Conservation (phyloP, 2,888 invertebrate genomes). For the Sipha maydis region DNA sequence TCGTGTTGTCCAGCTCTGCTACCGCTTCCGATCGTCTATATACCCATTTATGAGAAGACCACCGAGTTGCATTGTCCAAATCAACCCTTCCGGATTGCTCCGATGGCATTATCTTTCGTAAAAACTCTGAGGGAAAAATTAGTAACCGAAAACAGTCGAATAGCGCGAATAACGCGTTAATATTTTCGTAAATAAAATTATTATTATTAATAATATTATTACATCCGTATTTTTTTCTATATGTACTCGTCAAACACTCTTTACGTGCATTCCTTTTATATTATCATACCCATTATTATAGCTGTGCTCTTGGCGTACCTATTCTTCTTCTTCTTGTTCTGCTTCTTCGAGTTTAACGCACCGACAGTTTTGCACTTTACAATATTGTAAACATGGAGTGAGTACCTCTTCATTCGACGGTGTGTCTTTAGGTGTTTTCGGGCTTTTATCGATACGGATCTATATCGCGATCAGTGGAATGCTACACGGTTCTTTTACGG, state of each 20-base stretch:
- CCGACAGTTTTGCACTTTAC: constrained; percentile 24
- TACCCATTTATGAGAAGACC: neutral
- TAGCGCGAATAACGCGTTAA: neutral
- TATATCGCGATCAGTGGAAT: constrained; percentile 26
- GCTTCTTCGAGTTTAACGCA: constrained; percentile 32
- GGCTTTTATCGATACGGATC: constrained; percentile 18
- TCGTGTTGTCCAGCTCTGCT: neutral
- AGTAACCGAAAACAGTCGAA: neutral
- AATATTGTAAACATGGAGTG: neutral
- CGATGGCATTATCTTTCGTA: neutral
- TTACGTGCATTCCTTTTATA: neutral
- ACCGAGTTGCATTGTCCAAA: neutral
- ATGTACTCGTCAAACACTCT: too few species aligned
- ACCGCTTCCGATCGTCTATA: neutral
- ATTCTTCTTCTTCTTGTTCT: neutral
- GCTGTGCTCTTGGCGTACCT: neutral
- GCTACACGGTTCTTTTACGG: constrained; percentile 7
- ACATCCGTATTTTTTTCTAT: too few species aligned
- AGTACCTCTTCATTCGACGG: neutral
- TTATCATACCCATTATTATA: neutral
- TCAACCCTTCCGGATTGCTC: neutral
- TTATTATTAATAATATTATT: too few species aligned
- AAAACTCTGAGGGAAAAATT: neutral
- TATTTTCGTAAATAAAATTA: too few species aligned
- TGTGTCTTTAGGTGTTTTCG: constrained; percentile 30